Conservation (phyloP, 2,113 vertebrate genomes). For the Elanus axillaris region DNA sequence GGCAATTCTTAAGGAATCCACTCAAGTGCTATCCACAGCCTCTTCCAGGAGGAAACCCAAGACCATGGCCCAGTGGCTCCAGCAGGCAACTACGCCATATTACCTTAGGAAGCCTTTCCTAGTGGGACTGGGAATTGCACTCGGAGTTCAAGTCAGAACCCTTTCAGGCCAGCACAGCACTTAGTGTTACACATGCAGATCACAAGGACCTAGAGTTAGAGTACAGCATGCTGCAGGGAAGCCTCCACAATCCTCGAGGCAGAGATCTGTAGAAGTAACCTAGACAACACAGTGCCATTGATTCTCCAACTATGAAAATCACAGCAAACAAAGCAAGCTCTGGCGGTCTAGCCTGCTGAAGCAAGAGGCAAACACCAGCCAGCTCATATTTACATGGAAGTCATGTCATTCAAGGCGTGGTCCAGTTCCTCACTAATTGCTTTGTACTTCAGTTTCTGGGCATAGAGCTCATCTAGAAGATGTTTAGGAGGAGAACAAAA, state of each 20-base stretch:
- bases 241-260: neutral
- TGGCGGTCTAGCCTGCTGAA: neutral
- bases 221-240: neutral
- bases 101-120: neutral
- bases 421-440: slow-evolving; percentile 99
- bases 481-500: slow-evolving; percentile 39
- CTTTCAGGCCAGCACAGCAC: neutral
- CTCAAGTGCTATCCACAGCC: neutral
- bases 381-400: slow-evolving; percentile 91
- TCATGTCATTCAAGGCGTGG: slow-evolving; percentile 99
- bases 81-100: neutral
- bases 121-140: neutral
- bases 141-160: neutral
- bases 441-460: slow-evolving; percentile 99
- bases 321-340: slow-evolving; percentile 47
- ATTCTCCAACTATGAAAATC: slow-evolving; percentile 18
- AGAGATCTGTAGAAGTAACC: slow-evolving; percentile 56
- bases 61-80: neutral
- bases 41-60: neutral
- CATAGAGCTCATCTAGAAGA: slow-evolving; percentile 89
- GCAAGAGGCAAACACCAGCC: slow-evolving; percentile 24
- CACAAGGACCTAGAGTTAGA: slow-evolving; percentile 1
- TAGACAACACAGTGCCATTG: neutral
- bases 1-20: neutral
- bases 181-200: slow-evolving; percentile 26